Conservation (phyloP, 2,797 vertebrate species). For the Anguilla marmorata region DNA sequence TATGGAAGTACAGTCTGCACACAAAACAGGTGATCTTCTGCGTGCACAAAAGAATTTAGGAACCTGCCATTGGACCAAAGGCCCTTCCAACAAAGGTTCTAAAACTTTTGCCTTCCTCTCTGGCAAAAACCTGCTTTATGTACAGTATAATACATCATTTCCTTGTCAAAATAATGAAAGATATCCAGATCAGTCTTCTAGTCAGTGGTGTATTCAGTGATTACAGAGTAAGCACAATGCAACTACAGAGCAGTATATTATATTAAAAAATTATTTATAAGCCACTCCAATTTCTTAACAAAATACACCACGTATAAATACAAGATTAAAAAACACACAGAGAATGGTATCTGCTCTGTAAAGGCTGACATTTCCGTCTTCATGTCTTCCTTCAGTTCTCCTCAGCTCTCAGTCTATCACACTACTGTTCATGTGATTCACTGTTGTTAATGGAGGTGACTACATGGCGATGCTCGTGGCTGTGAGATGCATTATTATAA, state of each 20-base stretch:
- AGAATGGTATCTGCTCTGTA: conserved; percentile 1
- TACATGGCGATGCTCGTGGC: not conserved
- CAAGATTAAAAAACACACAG: not conserved
- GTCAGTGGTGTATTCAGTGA: not conserved
- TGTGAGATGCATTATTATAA: not conserved
- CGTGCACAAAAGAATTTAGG: not conserved
- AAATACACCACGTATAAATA: not conserved
- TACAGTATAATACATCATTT: not conserved
- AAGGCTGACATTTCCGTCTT: not conserved
- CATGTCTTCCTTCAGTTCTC: not conserved
- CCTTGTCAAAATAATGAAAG: not conserved
- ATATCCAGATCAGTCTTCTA: not conserved
- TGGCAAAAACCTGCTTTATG: not conserved
- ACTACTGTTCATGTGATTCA: not conserved
- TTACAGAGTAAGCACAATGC: not conserved
- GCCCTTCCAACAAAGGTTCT: not conserved
- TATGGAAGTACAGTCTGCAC: not conserved
- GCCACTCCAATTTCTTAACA: not conserved
- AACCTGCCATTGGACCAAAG: not conserved
- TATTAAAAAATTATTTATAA: not conserved
- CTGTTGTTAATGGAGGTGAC: not conserved
- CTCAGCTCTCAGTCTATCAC: not conserved
- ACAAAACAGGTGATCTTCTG: not conserved
- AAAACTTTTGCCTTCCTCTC: not conserved
- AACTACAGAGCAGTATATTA: not conserved